A percentile compares a stretch with the other conserved stretches of the same genome.
Evolutionary conservation across 2,113 vertebrate genomes (phyloP).

Genomic region (Lampris incognitus): DNA sequence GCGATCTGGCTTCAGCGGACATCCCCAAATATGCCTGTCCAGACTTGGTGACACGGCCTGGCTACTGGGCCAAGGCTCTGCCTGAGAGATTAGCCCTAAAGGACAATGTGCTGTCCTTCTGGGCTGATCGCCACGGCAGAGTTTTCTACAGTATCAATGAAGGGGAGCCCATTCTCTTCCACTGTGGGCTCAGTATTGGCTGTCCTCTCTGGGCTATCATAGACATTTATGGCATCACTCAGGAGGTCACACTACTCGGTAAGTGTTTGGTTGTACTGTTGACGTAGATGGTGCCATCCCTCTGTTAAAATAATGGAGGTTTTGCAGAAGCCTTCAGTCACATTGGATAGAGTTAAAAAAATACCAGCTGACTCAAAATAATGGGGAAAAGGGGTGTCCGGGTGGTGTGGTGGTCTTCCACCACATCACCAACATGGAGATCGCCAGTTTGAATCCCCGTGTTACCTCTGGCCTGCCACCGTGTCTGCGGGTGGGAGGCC

Average conservation of each 20-base stretch:
- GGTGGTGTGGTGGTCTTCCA: too few relatives aligned
- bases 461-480: too few relatives aligned
- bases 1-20: constrained; percentile 89
- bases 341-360: too few relatives aligned
- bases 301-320: too few relatives aligned
- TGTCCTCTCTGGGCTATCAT: constrained; percentile 98
- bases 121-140: constrained; percentile 95
- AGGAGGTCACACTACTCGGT: constrained; percentile 97
- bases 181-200: constrained; percentile 95
- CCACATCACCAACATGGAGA: too few relatives aligned
- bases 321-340: too few relatives aligned
- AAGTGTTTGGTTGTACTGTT: constrained; percentile 54
- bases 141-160: constrained; percentile 98
- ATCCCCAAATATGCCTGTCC: constrained; percentile 99
- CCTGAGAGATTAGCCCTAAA: constrained; percentile 93
- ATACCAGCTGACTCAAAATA: too few relatives aligned
- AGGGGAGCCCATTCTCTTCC: constrained; percentile 94
- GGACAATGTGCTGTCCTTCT: constrained; percentile 96
- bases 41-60: constrained; percentile 93
- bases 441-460: too few relatives aligned
- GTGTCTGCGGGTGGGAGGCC: too few relatives aligned
- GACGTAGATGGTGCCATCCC: neutral
- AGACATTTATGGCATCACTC: constrained; percentile 97
- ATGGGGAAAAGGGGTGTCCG: too few relatives aligned
- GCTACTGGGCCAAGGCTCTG: constrained; percentile 98